Evolutionary conservation across 2,113 vertebrate species (phyloP).

Genomic region (Eublepharis macularius): DNA sequence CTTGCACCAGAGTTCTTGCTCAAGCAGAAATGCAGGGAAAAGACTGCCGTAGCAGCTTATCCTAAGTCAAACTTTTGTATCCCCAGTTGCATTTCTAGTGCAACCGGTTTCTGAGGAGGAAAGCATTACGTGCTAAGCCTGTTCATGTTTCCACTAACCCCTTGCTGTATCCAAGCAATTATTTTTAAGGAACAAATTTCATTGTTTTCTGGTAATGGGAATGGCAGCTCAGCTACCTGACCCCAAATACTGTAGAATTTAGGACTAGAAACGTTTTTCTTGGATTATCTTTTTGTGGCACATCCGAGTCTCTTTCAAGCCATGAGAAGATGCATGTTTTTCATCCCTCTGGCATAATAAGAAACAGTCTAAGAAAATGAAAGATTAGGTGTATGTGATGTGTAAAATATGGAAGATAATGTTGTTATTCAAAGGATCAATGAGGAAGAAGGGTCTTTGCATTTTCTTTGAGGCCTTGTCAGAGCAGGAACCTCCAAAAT

Average conservation of each 20-base stretch:
- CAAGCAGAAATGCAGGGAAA: no score
- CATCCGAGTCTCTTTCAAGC: background rate
- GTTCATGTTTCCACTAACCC: no score
- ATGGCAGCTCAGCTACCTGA: background rate
- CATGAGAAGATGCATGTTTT: background rate
- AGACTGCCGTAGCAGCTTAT: no score
- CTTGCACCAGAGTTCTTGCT: no score
- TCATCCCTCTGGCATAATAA: background rate
- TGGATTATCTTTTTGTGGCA: background rate
- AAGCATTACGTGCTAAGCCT: no score
- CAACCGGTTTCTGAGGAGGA: no score
- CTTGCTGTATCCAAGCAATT: background rate
- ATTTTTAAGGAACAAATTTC: background rate
- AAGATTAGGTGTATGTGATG: background rate
- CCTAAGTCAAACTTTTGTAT: no score
- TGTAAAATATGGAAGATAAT: background rate
- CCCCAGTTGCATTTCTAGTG: no score
- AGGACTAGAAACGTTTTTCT: background rate
- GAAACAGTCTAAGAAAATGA: no score
- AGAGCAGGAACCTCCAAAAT: background rate
- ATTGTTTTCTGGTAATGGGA: background rate
- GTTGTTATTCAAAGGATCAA: background rate
- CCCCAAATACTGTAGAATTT: background rate
- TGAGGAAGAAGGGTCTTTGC: background rate
- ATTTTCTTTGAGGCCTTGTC: background rate